Evolutionary conservation across 2,113 vertebrate genomes (phyloP), one percentile per base, ranked within the genome.

Genomic region (Piprites chloris): DNA sequence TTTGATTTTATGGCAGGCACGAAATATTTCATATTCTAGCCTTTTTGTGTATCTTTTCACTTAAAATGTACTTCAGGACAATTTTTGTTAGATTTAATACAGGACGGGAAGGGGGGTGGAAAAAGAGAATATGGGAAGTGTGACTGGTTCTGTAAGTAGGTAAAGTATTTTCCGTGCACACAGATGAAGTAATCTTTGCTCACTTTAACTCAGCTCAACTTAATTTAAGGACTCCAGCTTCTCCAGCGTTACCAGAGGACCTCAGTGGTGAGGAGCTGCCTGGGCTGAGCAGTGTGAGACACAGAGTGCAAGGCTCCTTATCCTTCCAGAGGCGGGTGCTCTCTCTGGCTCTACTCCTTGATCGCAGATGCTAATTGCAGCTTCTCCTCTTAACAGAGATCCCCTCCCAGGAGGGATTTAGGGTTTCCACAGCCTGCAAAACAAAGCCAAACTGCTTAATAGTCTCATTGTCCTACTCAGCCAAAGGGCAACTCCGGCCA

Each of bases 351-450:
- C 11, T 22, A 2, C 50, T 55, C 26, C 61, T 89, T 55, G 56
- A 50, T 71, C 86, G 41, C 55, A 74, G 32, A 59, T 41, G 50
- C 50, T 76, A 63, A 85, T 22, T 72, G 52, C 71, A 56, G 47
- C 71, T 90, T 92, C 78, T 90, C 32, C 33, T 83, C 49, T 80
- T 74, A 76, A 76, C 59, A 49, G 23, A 53, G 23, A 37, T 80
- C 63, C 32, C 53, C 63, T 95, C 88, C n/a, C 41, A 22, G 27
- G 68, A 67, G 85, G n/a, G 42, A 88, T 56, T 80, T 73, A 32
- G 53, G 41, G 55, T 86, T 93, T 92, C 67, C 39, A 47, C 2
- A 27, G 55, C 1, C 0, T 62, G 50, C 42, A 37, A 66, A 85
- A 86, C 46, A 90, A 95, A 88, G 55, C 63, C 9, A 0, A 61